Base-by-base conservation (phyloP, 30 jellyfish, hydroid and myxozoan species). In the Chrysaora quinquecirrha region DNA sequence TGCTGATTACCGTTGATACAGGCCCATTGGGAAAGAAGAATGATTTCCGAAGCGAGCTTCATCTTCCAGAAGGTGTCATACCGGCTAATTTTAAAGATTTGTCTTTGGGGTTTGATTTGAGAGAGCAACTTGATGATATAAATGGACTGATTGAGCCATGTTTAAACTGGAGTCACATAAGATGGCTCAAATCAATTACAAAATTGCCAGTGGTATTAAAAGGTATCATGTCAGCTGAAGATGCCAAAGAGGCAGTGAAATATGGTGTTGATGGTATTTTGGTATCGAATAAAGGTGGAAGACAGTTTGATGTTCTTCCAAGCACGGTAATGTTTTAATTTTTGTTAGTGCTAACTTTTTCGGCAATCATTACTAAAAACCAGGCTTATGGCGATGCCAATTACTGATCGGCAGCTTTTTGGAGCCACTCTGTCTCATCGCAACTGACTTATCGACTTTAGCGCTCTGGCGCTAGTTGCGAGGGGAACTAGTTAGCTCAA, bases 281-380 rank as follows among this genome's bases (percentile, higher is more conserved):
- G 21, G 90, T 92, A 30, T 92, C 98, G 6, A 92, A 92, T 72
- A 90, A 84, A 48, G 98, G 98, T 38, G 98, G 98, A 0, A 80
- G 98, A 48, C 94, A 92, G 34, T 49, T 92, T 30, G 98, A 92
- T 76, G 96, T 75, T 21, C 71, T 81, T 0, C 95, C 96, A 69
- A 43, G 97, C 65, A 85, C 98, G 34, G 98, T 92, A 80, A n/a
- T n/a, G n/a, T n/a, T n/a, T n/a, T n/a, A n/a, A n/a, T n/a, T n/a
- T n/a, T n/a, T n/a, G n/a, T n/a, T n/a, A n/a, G n/a, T n/a, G n/a
- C n/a, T n/a, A n/a, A n/a, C n/a, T n/a, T n/a, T n/a, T n/a, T n/a
- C n/a, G n/a, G n/a, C n/a, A n/a, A n/a, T n/a, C n/a, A n/a, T n/a
- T n/a, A n/a, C n/a, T n/a, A n/a, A n/a, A n/a, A n/a, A n/a, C n/a